These are phyloP conservation scores for Hypolimnas misippus DNA, from an alignment of 2,888 invertebrate species.

Conservation along the genomic window DNA sequence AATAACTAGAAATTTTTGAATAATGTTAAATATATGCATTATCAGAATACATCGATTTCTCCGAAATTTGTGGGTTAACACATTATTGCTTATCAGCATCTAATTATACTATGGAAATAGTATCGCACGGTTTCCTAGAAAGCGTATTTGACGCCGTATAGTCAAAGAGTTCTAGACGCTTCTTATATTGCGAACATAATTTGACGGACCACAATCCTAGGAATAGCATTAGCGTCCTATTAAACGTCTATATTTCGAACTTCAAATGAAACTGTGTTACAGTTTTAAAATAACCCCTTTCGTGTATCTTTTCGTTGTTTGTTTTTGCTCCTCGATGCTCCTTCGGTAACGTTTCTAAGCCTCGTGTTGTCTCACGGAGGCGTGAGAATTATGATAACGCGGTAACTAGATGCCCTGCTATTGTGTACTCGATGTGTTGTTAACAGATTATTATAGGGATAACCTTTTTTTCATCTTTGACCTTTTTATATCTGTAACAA, in stretches of 20 bases:
- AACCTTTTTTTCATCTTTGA: slow-evolving; percentile 22
- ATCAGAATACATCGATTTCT: too few relatives aligned
- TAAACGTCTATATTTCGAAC: neutral
- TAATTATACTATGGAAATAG: too few relatives aligned
- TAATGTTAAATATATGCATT: too few relatives aligned
- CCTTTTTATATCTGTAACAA: neutral
- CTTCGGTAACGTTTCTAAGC: slow-evolving; percentile 17
- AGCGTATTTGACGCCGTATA: too few relatives aligned
- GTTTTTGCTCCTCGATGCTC: slow-evolving; percentile 7
- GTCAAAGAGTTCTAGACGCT: too few relatives aligned
- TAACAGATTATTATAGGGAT: slow-evolving; percentile 2
- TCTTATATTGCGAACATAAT: neutral
- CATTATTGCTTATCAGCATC: too few relatives aligned
- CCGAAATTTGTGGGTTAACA: too few relatives aligned
- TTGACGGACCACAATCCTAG: too few relatives aligned
- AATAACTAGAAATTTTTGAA: too few relatives aligned
- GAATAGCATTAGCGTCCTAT: too few relatives aligned
- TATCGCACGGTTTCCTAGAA: too few relatives aligned
- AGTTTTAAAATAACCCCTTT: neutral
- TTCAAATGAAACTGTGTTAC: neutral
- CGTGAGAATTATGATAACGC: slow-evolving; percentile 50
- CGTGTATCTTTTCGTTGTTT: slow-evolving; percentile 15
- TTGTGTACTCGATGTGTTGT: slow-evolving; percentile 39
- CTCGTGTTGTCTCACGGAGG: slow-evolving; percentile 45
- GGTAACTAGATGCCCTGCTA: slow-evolving; percentile 45